Evolutionary conservation across 2,797 vertebrate species (phyloP).

Genomic region (Molossus molossus): DNA sequence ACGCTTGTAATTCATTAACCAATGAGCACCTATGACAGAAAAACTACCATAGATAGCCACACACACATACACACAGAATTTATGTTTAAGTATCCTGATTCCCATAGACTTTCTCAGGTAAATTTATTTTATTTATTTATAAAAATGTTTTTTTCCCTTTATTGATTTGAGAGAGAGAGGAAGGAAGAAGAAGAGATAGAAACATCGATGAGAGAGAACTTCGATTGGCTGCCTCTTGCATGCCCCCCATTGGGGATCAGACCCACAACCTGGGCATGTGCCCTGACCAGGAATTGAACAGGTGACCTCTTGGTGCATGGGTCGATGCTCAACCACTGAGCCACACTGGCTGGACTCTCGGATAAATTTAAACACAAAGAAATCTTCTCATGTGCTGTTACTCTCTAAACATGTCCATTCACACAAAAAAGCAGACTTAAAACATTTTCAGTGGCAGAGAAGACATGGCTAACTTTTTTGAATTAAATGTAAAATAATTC

Average conservation of each 20-base stretch:
- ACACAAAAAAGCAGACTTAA: slow-evolving; percentile 1
- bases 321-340: too few relatives aligned
- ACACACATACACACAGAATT: neutral
- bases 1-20: neutral
- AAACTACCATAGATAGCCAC: neutral
- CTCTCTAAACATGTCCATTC: neutral
- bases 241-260: too few relatives aligned
- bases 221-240: too few relatives aligned
- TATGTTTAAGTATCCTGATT: neutral
- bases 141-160: too few relatives aligned
- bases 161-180: too few relatives aligned
- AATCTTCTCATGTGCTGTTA: neutral
- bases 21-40: neutral
- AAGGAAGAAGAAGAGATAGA: too few relatives aligned
- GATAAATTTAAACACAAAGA: slow-evolving; percentile 31
- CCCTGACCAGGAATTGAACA: too few relatives aligned
- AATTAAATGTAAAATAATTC: neutral
- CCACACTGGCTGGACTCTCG: neutral
- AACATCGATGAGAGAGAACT: too few relatives aligned
- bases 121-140: neutral
- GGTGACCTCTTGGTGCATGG: too few relatives aligned
- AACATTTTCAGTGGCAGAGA: slow-evolving; percentile 27
- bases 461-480: neutral
- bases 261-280: too few relatives aligned
- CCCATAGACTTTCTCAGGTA: neutral